Base-by-base conservation (phyloP, 2,797 vertebrate genomes). In the Pterois miles region DNA sequence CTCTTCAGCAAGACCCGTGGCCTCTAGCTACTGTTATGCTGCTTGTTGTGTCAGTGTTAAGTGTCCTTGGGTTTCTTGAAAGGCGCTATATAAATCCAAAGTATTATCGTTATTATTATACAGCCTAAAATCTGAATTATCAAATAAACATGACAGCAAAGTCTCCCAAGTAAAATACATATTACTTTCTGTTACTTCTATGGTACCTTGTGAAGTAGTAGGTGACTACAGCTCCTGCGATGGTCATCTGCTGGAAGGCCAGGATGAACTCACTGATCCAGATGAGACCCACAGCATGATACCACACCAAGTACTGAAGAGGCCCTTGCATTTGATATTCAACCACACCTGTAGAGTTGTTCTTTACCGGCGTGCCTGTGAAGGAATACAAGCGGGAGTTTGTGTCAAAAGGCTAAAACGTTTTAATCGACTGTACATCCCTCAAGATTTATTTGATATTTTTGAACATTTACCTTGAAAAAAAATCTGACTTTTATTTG, bases 231-330 rank as follows among this genome's bases (percentile, higher is more conserved):
- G 98, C 97, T 57, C 98, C 98, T 7, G 98, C 97, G 16, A 99
- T 96, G 2, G 97, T 98, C 98, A 99, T 99, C 92, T 99, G 98
- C 89, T 99, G 98, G 93, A 98, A 99, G 3, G 98, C 98, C 1
- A 99, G 94, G 74, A 99, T 97, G 92, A 99, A 99, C 87, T 99
- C 97, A 1, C 96, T 99, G 93, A 99, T 96, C 98, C 98, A 99
- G 87, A 99, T 95, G 43, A 99, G 96, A 16, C 98, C 98, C 23
- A 99, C 96, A 0, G 93, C 88, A 0, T 99, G 98, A 90, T 98
- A 99, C 97, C 97, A 98, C 92, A 97, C 97, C 96, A 98, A 94
- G 88, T 98, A 99, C 90, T 97, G 97, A 71, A 97, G 91, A 74
- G 97, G 96, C 8, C 96, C 97, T 6, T 93, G 84, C 82, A 98